Evolutionary conservation across 2,888 invertebrate genomes (phyloP).

Genomic region (Nymphalis urticae): DNA sequence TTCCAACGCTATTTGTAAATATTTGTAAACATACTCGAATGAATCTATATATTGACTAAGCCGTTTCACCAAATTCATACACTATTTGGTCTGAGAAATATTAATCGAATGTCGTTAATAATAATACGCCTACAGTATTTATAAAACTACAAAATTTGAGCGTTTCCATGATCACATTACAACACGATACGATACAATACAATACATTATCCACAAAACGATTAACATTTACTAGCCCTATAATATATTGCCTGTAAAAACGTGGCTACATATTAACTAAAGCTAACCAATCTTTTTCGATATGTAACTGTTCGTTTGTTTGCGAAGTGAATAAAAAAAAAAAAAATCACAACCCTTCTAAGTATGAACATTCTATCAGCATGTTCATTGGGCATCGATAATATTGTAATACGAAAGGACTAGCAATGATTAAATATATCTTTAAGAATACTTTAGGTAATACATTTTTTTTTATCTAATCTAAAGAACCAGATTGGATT

Average conservation of each 20-base stretch:
- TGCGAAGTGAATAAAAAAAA: slow-evolving; percentile 51
- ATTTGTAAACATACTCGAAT: slow-evolving; percentile 18
- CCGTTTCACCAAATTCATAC: slow-evolving; percentile 23
- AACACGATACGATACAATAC: slow-evolving; percentile 35
- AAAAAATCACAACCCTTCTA: slow-evolving; percentile 65
- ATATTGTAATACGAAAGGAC: slow-evolving; percentile 30
- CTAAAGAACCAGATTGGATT: slow-evolving; percentile 28
- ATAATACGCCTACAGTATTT: slow-evolving; percentile 41
- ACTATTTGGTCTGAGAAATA: slow-evolving; percentile 56
- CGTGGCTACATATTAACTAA: slow-evolving; percentile 44
- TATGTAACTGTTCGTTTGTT: slow-evolving; percentile 61
- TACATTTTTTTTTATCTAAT: slow-evolving; percentile 24
- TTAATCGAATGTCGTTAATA: slow-evolving; percentile 32
- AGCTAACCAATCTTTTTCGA: slow-evolving; percentile 61
- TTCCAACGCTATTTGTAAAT: slow-evolving; percentile 17
- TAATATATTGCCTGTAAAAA: slow-evolving; percentile 35
- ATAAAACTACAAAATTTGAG: slow-evolving; percentile 70
- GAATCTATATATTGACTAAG: slow-evolving; percentile 5
- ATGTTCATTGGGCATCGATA: slow-evolving; percentile 42
- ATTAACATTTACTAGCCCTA: slow-evolving; percentile 37
- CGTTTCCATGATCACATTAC: slow-evolving; percentile 52
- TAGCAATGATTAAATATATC: slow-evolving; percentile 31
- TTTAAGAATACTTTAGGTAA: slow-evolving; percentile 8
- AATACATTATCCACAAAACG: slow-evolving; percentile 33
- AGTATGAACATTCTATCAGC: slow-evolving; percentile 47